Conservation (phyloP, 2,797 vertebrate genomes). For the Hipposideros larvatus region DNA sequence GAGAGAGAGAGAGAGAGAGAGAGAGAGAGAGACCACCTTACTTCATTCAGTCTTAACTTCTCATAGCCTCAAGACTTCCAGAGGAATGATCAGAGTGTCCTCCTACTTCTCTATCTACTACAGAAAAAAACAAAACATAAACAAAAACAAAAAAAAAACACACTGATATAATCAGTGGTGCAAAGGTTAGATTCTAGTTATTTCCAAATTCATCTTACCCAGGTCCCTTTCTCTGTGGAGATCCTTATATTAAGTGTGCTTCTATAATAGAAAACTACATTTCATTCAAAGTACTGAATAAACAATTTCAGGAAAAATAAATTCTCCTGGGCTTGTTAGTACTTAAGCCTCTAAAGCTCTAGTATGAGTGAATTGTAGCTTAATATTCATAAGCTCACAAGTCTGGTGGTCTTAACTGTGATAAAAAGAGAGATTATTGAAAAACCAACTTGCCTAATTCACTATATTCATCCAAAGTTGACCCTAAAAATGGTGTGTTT, state of each 20-base stretch:
- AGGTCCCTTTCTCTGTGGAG: background rate
- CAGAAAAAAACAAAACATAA: background rate
- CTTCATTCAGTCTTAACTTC: background rate
- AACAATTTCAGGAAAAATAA: background rate
- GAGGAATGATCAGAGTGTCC: background rate
- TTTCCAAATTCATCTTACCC: background rate
- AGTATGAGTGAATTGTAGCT: background rate
- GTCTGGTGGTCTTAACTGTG: background rate
- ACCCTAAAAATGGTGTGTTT: background rate
- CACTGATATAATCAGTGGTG: background rate
- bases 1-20: background rate
- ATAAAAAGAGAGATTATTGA: background rate
- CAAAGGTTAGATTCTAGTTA: background rate
- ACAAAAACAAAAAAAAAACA: background rate
- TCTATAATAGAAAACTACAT: constrained; percentile 17
- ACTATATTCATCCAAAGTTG: constrained; percentile 26
- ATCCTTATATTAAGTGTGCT: background rate
- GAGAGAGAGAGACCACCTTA: background rate
- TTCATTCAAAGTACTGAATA: background rate
- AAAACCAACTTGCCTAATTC: background rate
- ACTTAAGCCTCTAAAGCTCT: background rate
- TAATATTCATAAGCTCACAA: background rate
- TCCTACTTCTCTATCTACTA: background rate
- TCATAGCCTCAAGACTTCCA: background rate
- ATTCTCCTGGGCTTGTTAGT: background rate